A percentile compares a stretch with the other conserved stretches of the same genome.
Evolutionary conservation across 2,113 vertebrate genomes (phyloP).

Genomic region (Tachycineta bicolor): DNA sequence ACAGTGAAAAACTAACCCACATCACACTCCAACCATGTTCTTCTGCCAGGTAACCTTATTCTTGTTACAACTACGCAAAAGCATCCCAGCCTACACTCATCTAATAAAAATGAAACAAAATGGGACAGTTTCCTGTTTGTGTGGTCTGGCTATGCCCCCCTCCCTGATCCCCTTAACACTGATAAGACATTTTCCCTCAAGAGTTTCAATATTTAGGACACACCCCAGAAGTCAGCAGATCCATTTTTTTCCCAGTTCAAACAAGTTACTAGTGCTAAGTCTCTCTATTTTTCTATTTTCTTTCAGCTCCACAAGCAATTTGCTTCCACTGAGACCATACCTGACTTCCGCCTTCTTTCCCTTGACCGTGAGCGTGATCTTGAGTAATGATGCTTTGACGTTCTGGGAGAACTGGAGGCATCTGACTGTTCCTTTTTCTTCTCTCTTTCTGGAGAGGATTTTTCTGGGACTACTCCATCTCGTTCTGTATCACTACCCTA

Average conservation of each 20-base stretch:
- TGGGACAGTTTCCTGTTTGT: background rate
- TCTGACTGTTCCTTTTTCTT: constrained; percentile 88
- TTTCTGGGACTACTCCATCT: constrained; percentile 78
- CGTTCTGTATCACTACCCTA: constrained; percentile 89
- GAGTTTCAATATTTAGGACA: background rate
- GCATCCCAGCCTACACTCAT: background rate
- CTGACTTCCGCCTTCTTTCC: constrained; percentile 86
- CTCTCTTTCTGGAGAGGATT: constrained; percentile 81
- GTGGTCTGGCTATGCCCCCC: fast-evolving
- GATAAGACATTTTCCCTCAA: background rate
- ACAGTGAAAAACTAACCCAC: background rate
- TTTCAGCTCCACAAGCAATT: background rate
- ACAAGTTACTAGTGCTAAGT: background rate
- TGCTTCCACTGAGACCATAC: constrained; percentile 43
- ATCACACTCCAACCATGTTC: background rate
- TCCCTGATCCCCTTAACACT: fast-evolving
- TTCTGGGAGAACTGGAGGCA: constrained; percentile 86
- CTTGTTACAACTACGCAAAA: background rate
- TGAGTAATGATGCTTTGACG: constrained; percentile 91
- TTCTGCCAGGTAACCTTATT: background rate
- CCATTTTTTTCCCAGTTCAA: background rate
- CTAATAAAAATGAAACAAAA: background rate
- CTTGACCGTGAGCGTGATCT: constrained; percentile 90
- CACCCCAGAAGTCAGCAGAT: fast-evolving
- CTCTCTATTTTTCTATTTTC: background rate